Evolutionary conservation across 2,797 vertebrate species (phyloP).

Genomic region (Artibeus jamaicensis): DNA sequence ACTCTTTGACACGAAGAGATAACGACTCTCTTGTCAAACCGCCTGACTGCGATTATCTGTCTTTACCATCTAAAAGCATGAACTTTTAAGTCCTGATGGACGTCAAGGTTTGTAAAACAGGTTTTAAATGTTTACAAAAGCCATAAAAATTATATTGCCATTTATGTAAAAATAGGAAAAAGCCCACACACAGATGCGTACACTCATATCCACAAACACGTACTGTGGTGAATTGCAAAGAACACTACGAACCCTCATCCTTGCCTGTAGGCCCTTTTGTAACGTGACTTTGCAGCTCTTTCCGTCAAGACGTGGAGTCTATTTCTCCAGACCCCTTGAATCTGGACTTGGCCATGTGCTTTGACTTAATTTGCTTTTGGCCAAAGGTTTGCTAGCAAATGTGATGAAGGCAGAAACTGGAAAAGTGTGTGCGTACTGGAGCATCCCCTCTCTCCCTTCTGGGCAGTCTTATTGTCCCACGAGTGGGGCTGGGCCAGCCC

Average conservation of each 20-base stretch:
- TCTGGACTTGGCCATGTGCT: not conserved
- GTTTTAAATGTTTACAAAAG: not conserved
- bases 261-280: not conserved
- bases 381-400: not conserved
- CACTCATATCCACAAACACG: not conserved
- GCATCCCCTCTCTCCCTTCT: accelerated
- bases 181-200: too few relatives aligned
- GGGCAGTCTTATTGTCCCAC: not conserved
- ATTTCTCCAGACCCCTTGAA: not conserved
- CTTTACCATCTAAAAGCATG: not conserved
- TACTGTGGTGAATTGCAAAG: not conserved
- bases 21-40: not conserved
- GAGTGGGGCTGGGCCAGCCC: not conserved
- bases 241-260: not conserved
- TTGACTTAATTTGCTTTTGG: not conserved
- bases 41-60: not conserved
- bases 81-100: not conserved
- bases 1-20: not conserved
- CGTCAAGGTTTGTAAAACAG: not conserved
- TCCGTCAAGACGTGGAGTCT: not conserved
- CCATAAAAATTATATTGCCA: not conserved
- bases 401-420: not conserved
- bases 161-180: not conserved
- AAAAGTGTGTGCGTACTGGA: accelerated
- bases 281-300: not conserved